Conservation (phyloP, 2,113 vertebrate species). For the Rhabdornis inornatus region DNA sequence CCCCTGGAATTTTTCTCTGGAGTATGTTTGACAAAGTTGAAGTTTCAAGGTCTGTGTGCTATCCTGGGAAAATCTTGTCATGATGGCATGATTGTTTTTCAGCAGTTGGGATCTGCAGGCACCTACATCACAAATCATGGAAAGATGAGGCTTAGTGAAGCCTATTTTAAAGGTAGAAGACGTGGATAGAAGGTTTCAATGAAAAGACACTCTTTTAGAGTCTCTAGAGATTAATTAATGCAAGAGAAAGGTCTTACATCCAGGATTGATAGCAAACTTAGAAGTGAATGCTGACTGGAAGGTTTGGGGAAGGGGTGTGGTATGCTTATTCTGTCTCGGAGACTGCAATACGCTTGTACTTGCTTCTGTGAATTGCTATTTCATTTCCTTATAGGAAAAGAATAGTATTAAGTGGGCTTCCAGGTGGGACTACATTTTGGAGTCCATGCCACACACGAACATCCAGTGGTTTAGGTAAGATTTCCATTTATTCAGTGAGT, state of each 20-base stretch:
- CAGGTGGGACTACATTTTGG: constrained; percentile 90
- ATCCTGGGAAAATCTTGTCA: background rate
- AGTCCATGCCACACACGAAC: constrained; percentile 88
- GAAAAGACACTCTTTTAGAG: background rate
- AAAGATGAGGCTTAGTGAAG: background rate
- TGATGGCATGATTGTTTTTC: background rate
- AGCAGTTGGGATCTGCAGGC: background rate
- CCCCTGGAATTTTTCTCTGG: background rate
- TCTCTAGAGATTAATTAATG: background rate
- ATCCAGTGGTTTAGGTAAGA: constrained; percentile 91
- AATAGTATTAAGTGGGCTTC: constrained; percentile 86
- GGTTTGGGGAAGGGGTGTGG: background rate
- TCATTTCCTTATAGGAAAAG: constrained; percentile 73
- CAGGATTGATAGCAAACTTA: background rate
- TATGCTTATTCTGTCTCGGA: background rate
- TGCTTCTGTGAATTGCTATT: background rate
- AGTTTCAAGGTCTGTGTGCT: background rate
- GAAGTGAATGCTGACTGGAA: background rate
- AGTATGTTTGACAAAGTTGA: background rate
- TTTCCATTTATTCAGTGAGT: background rate
- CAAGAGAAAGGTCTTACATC: background rate
- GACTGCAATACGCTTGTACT: background rate
- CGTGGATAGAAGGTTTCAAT: background rate
- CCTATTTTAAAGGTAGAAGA: background rate
- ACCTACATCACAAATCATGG: background rate